phyloP scores from a whole-genome alignment of 2,113 vertebrate species.

The Chitala chitala region DNA sequence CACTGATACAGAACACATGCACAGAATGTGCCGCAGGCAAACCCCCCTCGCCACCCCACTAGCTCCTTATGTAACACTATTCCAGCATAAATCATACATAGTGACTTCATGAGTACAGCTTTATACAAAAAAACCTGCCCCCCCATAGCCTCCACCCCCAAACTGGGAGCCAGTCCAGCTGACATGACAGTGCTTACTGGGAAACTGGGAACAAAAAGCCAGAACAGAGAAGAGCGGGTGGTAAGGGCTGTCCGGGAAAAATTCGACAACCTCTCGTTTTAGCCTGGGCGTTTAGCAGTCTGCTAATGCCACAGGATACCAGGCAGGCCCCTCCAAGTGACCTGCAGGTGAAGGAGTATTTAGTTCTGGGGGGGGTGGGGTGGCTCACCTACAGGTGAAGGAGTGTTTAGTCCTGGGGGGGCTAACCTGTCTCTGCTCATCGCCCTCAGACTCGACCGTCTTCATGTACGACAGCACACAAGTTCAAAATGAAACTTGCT shows the following conservation, averaged over 20 bases:
- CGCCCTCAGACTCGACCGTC: too few relatives aligned
- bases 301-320: background rate
- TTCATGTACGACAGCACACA: too few relatives aligned
- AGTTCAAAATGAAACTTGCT: background rate
- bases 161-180: background rate
- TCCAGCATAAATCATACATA: constrained; percentile 1
- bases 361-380: too few relatives aligned
- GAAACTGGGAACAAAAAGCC: background rate
- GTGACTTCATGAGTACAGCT: constrained; percentile 7
- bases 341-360: too few relatives aligned
- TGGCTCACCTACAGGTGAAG: too few relatives aligned
- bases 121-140: background rate
- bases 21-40: background rate
- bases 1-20: constrained; percentile 9
- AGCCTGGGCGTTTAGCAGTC: background rate
- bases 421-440: too few relatives aligned
- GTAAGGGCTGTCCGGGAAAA: background rate
- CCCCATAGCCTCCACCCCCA: too few relatives aligned
- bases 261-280: background rate
- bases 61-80: background rate
- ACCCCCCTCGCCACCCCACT: background rate
- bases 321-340: background rate
- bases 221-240: background rate
- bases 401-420: too few relatives aligned
- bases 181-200: background rate